These are phyloP conservation scores for Pyralis farinalis DNA, from an alignment of 2,888 invertebrate genomes.

Conservation along the genomic window DNA sequence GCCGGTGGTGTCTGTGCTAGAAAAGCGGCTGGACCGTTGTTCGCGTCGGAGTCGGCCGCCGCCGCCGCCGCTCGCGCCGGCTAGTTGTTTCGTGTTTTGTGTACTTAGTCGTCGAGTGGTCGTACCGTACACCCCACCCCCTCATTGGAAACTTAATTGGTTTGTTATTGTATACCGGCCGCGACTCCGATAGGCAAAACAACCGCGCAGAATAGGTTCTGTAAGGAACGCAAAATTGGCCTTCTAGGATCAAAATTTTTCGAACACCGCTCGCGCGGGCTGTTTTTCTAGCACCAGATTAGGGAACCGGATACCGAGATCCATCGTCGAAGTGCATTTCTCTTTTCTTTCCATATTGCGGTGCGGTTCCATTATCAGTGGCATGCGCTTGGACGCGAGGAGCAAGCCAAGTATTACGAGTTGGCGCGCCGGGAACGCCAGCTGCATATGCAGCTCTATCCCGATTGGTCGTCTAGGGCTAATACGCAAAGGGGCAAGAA, in stretches of 20 bases:
- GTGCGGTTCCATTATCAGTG: slow-evolving; percentile 87
- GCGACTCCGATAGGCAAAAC: slow-evolving; percentile 50
- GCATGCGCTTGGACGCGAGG: slow-evolving; percentile 99
- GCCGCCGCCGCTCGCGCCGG: slow-evolving; percentile 37
- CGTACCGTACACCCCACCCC: slow-evolving; percentile 69
- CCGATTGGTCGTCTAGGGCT: slow-evolving; percentile 99
- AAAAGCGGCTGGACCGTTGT: slow-evolving; percentile 72
- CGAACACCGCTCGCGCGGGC: slow-evolving; percentile 78
- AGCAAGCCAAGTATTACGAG: slow-evolving; percentile 99
- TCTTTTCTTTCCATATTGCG: slow-evolving; percentile 79
- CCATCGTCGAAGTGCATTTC: slow-evolving; percentile 75
- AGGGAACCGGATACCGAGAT: slow-evolving; percentile 65
- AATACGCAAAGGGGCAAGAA: slow-evolving; percentile 99
- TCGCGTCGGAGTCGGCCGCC: slow-evolving; percentile 32
- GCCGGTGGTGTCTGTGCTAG: slow-evolving; percentile 72
- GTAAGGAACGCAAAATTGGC: slow-evolving; percentile 77
- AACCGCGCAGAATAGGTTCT: slow-evolving; percentile 80
- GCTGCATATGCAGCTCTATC: slow-evolving; percentile 99
- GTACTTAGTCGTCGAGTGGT: slow-evolving; percentile 79
- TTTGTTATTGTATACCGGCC: slow-evolving; percentile 75
- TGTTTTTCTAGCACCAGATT: slow-evolving; percentile 86
- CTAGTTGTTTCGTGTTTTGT: slow-evolving; percentile 68
- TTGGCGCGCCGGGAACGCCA: slow-evolving; percentile 99
- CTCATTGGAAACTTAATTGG: slow-evolving; percentile 77
- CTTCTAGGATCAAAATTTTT: slow-evolving; percentile 74